Conservation (phyloP, 2,888 invertebrate species). For the Trachelus troglodyta region DNA sequence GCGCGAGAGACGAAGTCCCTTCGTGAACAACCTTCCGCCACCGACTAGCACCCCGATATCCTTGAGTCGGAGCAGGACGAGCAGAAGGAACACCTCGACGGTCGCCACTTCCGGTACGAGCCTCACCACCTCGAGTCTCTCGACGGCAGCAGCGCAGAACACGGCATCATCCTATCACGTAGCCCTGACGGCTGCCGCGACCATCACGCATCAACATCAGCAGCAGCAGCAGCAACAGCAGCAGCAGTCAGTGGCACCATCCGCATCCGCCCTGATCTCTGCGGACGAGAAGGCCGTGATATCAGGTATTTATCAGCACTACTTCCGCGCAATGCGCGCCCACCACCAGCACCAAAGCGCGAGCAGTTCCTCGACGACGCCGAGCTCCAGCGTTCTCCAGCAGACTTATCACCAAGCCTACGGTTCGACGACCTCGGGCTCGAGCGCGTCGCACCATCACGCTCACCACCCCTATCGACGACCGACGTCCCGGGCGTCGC, state of each 20-base stretch:
- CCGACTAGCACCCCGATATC: conserved; percentile 65
- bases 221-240: conserved; percentile 28
- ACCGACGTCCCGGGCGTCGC: conserved; percentile 29
- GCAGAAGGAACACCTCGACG: conserved; percentile 36
- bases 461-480: conserved; percentile 38
- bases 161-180: conserved; percentile 48
- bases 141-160: conserved; percentile 44
- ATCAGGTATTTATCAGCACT: conserved; percentile 61
- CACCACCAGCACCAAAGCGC: conserved; percentile 42
- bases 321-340: conserved; percentile 56
- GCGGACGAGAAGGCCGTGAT: conserved; percentile 57
- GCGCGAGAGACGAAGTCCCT: conserved; percentile 83
- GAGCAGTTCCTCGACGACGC: conserved; percentile 38
- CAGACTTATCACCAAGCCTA: conserved; percentile 33
- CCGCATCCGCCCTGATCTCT: conserved; percentile 43
- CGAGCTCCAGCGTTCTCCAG: conserved; percentile 27
- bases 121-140: conserved; percentile 19
- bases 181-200: conserved; percentile 37
- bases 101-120: conserved; percentile 23
- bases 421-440: conserved; percentile 33
- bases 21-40: conserved; percentile 84
- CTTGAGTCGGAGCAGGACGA: conserved; percentile 31
- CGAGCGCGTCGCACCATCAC: conserved; percentile 35
- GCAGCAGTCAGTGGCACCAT: conserved; percentile 17
- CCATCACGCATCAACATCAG: conserved; percentile 7